Percentiles rank a stretch among this genome's conserved stretches.
phyloP scores from a whole-genome alignment of 2,888 invertebrate species.

The Fissipunctia ypsillon region DNA sequence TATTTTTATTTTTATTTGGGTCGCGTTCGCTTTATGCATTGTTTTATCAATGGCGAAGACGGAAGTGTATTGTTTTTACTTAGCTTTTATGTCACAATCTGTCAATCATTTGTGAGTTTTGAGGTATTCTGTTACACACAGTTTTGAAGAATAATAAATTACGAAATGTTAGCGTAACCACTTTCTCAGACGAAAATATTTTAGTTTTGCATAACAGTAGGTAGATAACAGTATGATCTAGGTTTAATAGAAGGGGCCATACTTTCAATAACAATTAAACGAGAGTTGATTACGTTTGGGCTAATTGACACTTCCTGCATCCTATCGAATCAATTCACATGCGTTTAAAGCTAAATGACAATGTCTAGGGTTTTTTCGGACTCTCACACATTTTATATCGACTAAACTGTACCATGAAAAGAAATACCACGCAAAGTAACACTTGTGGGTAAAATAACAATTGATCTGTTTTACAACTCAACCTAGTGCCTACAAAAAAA shows the following conservation, averaged over 20 bases:
- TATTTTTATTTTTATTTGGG: slow-evolving; percentile 40
- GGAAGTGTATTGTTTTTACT: slow-evolving; percentile 43
- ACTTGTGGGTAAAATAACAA: too few relatives aligned
- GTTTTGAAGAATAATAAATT: slow-evolving; percentile 20
- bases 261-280: background rate
- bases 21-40: slow-evolving; percentile 28
- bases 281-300: background rate
- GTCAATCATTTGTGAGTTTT: slow-evolving; percentile 25
- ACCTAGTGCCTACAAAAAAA: too few relatives aligned
- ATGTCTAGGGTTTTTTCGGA: too few relatives aligned
- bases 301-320: slow-evolving; percentile 14
- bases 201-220: background rate
- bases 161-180: slow-evolving; percentile 1
- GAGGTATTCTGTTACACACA: background rate
- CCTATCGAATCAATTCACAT: background rate
- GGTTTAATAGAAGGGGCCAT: slow-evolving; percentile 25
- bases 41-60: slow-evolving; percentile 21
- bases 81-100: slow-evolving; percentile 24
- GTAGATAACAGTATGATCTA: slow-evolving; percentile 7
- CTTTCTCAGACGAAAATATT: slow-evolving; percentile 22
- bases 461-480: too few relatives aligned
- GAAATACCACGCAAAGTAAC: too few relatives aligned
- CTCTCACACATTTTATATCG: too few relatives aligned
- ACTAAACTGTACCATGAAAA: too few relatives aligned
- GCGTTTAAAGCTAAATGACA: slow-evolving; percentile 4